Conservation (phyloP, 2,797 vertebrate species). For the Rhabdophis nuchalis region DNA sequence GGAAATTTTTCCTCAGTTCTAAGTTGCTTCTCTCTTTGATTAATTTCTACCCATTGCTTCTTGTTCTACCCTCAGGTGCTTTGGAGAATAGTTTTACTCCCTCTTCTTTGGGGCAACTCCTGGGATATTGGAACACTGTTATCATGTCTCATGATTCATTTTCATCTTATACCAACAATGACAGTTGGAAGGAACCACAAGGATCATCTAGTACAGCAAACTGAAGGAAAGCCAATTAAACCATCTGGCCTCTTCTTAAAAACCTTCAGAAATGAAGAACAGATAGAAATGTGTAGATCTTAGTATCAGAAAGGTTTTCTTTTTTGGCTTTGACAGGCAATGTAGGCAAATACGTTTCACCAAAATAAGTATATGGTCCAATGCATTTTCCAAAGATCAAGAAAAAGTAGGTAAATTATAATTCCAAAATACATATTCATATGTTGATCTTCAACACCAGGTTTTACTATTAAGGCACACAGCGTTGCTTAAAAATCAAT, state of each 20-base stretch:
- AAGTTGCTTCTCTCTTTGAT: too few species aligned
- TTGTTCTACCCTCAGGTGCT: too few species aligned
- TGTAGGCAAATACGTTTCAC: neutral
- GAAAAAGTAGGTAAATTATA: neutral
- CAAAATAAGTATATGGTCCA: neutral
- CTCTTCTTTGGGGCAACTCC: too few species aligned
- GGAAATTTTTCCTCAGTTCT: too few species aligned
- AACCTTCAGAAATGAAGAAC: neutral
- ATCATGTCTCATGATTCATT: neutral
- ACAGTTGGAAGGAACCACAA: neutral
- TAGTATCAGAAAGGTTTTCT: neutral
- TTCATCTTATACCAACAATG: neutral
- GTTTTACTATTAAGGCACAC: neutral
- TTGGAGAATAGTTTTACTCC: too few species aligned
- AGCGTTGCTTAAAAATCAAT: conserved; percentile 16
- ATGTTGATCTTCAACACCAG: neutral
- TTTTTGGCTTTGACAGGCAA: neutral
- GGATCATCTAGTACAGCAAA: neutral
- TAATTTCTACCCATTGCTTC: too few species aligned
- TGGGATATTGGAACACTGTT: too few species aligned
- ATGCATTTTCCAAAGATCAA: neutral
- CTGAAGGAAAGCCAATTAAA: neutral
- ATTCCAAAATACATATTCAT: neutral
- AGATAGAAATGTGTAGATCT: neutral
- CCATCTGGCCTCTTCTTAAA: neutral